Base-by-base conservation (phyloP, 2,113 vertebrate species). In the Pseudopodoces humilis region DNA sequence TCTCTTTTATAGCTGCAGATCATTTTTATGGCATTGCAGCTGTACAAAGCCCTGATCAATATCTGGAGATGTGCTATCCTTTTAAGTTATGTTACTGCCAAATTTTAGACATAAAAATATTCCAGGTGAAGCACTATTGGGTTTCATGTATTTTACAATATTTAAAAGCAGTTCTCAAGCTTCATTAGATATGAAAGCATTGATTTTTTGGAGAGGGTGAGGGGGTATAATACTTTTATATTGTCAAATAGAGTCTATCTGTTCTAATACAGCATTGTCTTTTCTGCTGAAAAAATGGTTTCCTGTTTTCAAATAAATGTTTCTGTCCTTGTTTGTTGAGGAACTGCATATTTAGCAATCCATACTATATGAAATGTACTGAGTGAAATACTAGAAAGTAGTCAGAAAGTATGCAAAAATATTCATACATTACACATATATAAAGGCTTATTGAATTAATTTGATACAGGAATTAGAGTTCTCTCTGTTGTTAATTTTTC, bases 1-100 rank as follows among this genome's bases (percentile, higher is more conserved):
- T 72, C 86, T 93, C 47, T 95, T 96, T 96, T 94, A 96, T 91
- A 92, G 90, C 95, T 94, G 90, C 87, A 90, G 86, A 95, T 94
- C 63, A 69, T 94, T 96, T 96, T 96, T 92, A 92, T 89, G 75
- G 86, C 50, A 65, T 33, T 94, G 94, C 90, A 75, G 92, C 91
- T 88, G 62, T 68, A 64, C 84, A 94, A 92, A 92, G 76, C 35
- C 49, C 77, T 92, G 91, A 88, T 97, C 82, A 1, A 96, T 96
- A 95, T 84, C 83, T 92, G 58, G 46, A 95, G 55, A 47, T 43
- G 62, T 85, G 59, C 85, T 91, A 35, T 86, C 53, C 87, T 95
- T 80, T 84, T 67, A 95, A 96, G 75, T 92, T 95, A 86, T 64
- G 53, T 94, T 94, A 88, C 62, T 96, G 95, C 90, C 80, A 95